A percentile compares a stretch with the other conserved stretches of the same genome.
These are phyloP conservation scores for Hypolimnas misippus DNA, from an alignment of 2,888 invertebrate species.

Conservation along the genomic window DNA sequence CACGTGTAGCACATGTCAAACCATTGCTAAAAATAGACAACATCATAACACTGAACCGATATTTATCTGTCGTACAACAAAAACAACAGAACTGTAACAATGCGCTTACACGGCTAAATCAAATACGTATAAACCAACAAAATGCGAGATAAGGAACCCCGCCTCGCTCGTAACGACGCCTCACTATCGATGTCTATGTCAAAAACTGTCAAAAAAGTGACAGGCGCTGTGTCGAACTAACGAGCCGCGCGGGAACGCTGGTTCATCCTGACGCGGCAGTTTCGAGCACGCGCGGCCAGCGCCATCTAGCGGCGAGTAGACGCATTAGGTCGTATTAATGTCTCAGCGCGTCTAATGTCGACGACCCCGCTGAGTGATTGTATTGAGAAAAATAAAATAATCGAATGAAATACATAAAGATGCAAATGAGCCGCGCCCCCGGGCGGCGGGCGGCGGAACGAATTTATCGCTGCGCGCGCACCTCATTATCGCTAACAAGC, in stretches of 20 bases:
- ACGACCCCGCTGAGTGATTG: conserved; percentile 54
- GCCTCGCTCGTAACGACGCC: conserved; percentile 72
- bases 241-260: conserved; percentile 65
- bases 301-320: conserved; percentile 72
- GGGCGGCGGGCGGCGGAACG: conserved; percentile 68
- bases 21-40: conserved; percentile 38
- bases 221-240: conserved; percentile 80
- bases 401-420: conserved; percentile 70
- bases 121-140: conserved; percentile 66
- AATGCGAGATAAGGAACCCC: conserved; percentile 73
- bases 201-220: conserved; percentile 82
- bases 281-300: conserved; percentile 46
- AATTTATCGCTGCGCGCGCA: conserved; percentile 78
- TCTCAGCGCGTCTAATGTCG: conserved; percentile 33
- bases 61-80: conserved; percentile 60
- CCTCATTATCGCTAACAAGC: conserved; percentile 82
- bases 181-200: conserved; percentile 82
- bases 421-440: conserved; percentile 77
- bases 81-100: conserved; percentile 68
- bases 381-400: conserved; percentile 52
- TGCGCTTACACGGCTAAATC: conserved; percentile 73
- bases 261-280: conserved; percentile 64
- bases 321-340: conserved; percentile 43
- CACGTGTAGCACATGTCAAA: conserved; percentile 26
- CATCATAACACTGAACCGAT: conserved; percentile 40